Percentiles rank a stretch among this genome's conserved stretches.
Evolutionary conservation across 35 echinoderm and acorn worm genomes (phyloP).

Genomic region (Lytechinus variegatus): DNA sequence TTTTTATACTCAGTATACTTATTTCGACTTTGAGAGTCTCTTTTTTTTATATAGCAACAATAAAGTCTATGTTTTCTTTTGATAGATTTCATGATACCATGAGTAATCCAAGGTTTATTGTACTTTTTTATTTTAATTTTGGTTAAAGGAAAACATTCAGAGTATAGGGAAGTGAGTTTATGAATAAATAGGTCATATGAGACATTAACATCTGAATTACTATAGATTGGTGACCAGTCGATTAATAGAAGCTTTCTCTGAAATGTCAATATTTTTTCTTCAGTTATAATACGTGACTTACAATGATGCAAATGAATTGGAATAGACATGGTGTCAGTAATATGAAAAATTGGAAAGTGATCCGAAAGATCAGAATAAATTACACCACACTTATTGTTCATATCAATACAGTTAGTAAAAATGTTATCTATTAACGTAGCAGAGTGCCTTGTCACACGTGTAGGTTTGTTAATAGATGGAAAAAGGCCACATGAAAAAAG

Average conservation of each 20-base stretch:
- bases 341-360: background rate
- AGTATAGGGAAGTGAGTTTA: background rate
- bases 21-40: no score
- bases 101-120: background rate
- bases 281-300: background rate
- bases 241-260: background rate
- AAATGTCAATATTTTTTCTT: background rate
- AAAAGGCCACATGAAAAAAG: background rate
- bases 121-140: background rate
- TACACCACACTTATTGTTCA: background rate
- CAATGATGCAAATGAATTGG: background rate
- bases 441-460: background rate
- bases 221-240: background rate
- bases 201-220: no score
- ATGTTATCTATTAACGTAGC: constrained; percentile 1
- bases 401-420: background rate
- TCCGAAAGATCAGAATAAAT: background rate
- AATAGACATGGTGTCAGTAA: background rate
- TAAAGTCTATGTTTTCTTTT: no score
- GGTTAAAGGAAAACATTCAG: background rate
- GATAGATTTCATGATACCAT: no score
- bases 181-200: background rate
- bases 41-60: no score
- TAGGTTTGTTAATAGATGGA: background rate
- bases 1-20: no score